Evolutionary conservation across 2,113 vertebrate genomes (phyloP).

Genomic region (Zosterops lateralis): DNA sequence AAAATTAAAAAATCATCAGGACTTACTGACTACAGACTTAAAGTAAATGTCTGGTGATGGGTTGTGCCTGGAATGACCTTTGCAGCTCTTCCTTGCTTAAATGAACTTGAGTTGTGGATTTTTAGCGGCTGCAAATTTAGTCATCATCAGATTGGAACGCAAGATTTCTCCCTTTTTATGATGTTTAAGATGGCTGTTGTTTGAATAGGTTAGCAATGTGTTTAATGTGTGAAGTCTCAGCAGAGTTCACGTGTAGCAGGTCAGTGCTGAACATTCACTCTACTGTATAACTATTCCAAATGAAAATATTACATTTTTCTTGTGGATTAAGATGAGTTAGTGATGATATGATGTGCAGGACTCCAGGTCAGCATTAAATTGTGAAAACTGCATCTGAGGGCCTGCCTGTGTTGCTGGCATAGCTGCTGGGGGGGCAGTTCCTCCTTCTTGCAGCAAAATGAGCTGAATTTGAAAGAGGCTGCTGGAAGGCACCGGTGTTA

Average conservation of each 20-base stretch:
- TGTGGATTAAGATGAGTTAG: accelerated
- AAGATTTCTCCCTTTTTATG: not conserved
- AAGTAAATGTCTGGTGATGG: not conserved
- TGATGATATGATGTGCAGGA: not conserved
- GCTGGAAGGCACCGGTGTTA: not conserved
- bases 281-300: not conserved
- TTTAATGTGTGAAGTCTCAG: not conserved
- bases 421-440: not conserved
- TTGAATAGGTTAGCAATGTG: not conserved
- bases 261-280: not conserved
- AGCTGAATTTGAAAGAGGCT: not conserved
- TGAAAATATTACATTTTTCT: not conserved
- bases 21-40: not conserved
- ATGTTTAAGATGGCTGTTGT: not conserved
- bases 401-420: accelerated
- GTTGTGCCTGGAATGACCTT: not conserved
- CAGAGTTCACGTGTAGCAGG: not conserved
- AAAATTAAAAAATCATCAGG: not conserved
- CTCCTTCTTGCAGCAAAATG: not conserved
- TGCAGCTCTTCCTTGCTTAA: not conserved
- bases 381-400: not conserved
- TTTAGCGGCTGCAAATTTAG: not conserved
- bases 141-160: accelerated
- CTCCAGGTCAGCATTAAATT: not conserved
- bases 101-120: not conserved